Conservation (phyloP, 2,797 vertebrate species). For the Helarctos malayanus region DNA sequence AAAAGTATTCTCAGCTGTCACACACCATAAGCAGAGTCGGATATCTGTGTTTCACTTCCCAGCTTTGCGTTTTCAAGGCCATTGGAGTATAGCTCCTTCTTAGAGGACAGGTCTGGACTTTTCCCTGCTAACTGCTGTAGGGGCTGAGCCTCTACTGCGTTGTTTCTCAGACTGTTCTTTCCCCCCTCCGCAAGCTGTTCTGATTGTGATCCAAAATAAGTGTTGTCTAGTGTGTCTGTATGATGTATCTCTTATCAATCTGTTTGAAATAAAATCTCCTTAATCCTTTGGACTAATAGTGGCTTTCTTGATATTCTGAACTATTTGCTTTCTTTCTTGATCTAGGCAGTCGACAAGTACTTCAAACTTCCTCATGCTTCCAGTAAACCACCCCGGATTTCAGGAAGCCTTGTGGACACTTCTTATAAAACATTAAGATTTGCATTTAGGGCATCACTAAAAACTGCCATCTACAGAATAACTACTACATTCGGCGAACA, state of each 20-base stretch:
- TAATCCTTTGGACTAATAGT: not conserved
- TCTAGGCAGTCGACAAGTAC: constrained; percentile 96
- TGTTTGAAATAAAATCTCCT: constrained; percentile 19
- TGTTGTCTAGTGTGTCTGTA: not conserved
- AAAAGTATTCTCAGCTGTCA: not conserved
- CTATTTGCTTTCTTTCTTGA: constrained; percentile 42
- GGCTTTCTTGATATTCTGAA: not conserved
- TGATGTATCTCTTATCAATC: not conserved
- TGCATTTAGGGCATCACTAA: constrained; percentile 95
- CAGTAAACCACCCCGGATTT: constrained; percentile 93
- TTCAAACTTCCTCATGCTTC: constrained; percentile 99
- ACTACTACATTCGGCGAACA: constrained; percentile 96
- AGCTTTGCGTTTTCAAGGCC: not conserved
- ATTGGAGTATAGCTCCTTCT: not conserved
- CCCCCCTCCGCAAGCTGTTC: not conserved
- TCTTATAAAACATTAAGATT: constrained; percentile 97
- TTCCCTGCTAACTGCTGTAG: not conserved
- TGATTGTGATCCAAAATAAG: not conserved
- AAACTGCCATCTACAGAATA: constrained; percentile 97
- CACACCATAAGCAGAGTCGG: not conserved
- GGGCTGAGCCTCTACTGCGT: not conserved
- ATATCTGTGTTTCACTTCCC: not conserved
- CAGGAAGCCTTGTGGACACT: constrained; percentile 93
- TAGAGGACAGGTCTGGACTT: not conserved
- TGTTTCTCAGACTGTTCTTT: not conserved